These are phyloP conservation scores for Sceloporus undulatus DNA, from an alignment of 2,113 vertebrate species.

Conservation along the genomic window DNA sequence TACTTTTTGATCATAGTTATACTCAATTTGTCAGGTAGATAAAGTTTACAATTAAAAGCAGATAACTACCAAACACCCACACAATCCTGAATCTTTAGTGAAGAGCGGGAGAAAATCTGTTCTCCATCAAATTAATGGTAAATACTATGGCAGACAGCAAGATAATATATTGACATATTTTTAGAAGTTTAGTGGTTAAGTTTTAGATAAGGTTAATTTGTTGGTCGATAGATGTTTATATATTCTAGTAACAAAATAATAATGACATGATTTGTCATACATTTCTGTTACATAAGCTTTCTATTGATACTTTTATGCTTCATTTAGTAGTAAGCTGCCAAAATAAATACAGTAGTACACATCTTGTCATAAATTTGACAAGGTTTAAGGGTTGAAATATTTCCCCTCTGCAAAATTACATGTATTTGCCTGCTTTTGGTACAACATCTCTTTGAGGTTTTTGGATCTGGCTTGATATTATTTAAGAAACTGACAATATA, in stretches of 20 bases:
- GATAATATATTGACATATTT: constrained; percentile 71
- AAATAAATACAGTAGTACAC: constrained; percentile 72
- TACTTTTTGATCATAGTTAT: background rate
- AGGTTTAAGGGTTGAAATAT: constrained; percentile 70
- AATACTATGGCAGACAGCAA: constrained; percentile 51
- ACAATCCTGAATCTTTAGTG: constrained; percentile 27
- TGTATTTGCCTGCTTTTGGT: constrained; percentile 71
- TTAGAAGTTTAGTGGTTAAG: constrained; percentile 61
- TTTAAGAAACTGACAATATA: constrained; percentile 70
- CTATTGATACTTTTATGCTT: constrained; percentile 77
- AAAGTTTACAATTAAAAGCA: constrained; percentile 22
- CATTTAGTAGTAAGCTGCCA: constrained; percentile 75
- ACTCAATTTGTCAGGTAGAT: constrained; percentile 22
- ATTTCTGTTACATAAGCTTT: constrained; percentile 73
- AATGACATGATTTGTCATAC: constrained; percentile 67
- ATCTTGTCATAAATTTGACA: constrained; percentile 78
- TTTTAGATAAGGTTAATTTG: constrained; percentile 69
- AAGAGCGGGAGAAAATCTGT: constrained; percentile 1
- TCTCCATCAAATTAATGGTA: constrained; percentile 38
- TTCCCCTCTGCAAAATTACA: constrained; percentile 69
- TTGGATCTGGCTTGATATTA: constrained; percentile 65
- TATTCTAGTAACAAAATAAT: constrained; percentile 79
- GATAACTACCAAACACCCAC: constrained; percentile 11
- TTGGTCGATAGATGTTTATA: constrained; percentile 65
- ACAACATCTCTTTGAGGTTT: constrained; percentile 65